These are phyloP conservation scores for Columba janthina DNA, from an alignment of 2,113 vertebrate species.

Conservation along the genomic window DNA sequence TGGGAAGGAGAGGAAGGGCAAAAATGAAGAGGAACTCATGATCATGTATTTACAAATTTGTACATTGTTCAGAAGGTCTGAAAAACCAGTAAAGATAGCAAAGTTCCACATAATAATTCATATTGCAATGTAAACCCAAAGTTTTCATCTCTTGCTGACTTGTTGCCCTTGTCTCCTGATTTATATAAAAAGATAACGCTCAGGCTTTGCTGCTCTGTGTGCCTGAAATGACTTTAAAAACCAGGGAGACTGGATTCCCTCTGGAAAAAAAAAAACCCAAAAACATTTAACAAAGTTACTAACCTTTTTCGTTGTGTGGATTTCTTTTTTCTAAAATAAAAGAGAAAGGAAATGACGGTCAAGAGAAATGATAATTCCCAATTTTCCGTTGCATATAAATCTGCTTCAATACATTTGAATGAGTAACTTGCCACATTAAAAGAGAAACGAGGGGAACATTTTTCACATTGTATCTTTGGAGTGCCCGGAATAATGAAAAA, in stretches of 20 bases:
- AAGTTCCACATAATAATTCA: not conserved
- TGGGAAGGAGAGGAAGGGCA: not conserved
- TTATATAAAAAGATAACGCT: not conserved
- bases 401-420: not conserved
- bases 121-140: not conserved
- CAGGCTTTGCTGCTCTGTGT: not conserved
- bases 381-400: not conserved
- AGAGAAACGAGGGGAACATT: not conserved
- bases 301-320: conserved; percentile 74
- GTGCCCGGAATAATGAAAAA: not conserved
- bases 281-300: conserved; percentile 37
- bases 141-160: not conserved
- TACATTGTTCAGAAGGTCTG: not conserved
- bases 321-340: conserved; percentile 74
- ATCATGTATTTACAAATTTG: not conserved
- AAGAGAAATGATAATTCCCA: not conserved
- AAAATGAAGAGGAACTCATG: not conserved
- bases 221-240: not conserved
- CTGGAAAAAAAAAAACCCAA: not conserved
- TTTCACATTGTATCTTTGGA: not conserved
- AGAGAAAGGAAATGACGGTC: conserved; percentile 53
- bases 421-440: not conserved
- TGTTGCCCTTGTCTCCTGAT: not conserved
- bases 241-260: not conserved
- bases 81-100: not conserved